These are phyloP conservation scores for Arctocebus calabarensis DNA, from an alignment of 2,797 vertebrate species.

Conservation along the genomic window DNA sequence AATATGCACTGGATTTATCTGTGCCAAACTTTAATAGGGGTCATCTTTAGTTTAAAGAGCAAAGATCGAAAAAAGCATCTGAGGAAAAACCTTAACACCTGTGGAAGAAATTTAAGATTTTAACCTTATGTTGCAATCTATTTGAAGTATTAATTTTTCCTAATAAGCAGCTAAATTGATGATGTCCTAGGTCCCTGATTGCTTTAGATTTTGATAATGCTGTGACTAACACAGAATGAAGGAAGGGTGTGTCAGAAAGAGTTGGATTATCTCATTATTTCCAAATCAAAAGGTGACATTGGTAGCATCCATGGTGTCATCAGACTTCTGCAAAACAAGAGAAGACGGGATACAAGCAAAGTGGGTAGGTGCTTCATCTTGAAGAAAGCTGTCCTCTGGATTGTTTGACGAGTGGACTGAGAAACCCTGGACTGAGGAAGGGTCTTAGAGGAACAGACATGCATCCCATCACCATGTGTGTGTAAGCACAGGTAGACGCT, in stretches of 20 bases:
- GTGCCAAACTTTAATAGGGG: not conserved
- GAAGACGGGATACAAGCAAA: not conserved
- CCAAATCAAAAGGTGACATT: not conserved
- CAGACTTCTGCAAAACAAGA: not conserved
- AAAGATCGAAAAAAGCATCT: not conserved
- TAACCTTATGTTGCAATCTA: conserved; percentile 1
- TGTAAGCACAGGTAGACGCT: conserved; percentile 20
- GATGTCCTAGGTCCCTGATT: not conserved
- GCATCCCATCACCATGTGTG: not conserved
- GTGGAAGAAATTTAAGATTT: conserved; percentile 49
- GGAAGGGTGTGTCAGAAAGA: not conserved
- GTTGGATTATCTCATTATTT: not conserved
- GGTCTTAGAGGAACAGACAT: not conserved
- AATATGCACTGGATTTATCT: conserved; percentile 41
- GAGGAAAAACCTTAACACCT: conserved; percentile 5
- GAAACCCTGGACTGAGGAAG: not conserved
- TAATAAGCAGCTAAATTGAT: conserved; percentile 23
- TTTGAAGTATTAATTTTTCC: conserved; percentile 51
- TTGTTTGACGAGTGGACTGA: not conserved
- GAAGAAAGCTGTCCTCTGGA: not conserved
- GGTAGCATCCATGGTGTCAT: not conserved
- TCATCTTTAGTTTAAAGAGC: conserved; percentile 56
- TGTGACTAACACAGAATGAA: conserved; percentile 14
- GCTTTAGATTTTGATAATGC: conserved; percentile 25
- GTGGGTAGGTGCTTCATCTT: not conserved